Percentiles rank a stretch among this genome's conserved stretches.
phyloP scores from a whole-genome alignment of 2,113 vertebrate genomes.

The Pachycephala philippinensis region DNA sequence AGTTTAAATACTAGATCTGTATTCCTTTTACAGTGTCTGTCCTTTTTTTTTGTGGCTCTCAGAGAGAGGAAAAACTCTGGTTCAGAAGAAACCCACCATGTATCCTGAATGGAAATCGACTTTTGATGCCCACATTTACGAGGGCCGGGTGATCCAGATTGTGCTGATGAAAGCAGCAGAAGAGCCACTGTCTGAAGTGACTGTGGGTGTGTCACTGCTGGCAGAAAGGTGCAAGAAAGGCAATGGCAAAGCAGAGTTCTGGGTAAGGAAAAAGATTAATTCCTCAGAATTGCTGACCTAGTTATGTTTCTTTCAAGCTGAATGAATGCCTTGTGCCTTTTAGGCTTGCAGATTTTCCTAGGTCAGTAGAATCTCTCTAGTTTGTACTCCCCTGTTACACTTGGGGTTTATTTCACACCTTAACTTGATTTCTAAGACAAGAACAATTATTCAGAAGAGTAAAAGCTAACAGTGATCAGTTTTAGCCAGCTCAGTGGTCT shows the following conservation, averaged over 20 bases:
- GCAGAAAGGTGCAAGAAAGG: slow-evolving; percentile 96
- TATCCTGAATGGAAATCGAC: slow-evolving; percentile 93
- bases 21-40: not conserved
- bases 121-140: slow-evolving; percentile 95
- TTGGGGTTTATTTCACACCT: not conserved
- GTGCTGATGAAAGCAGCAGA: slow-evolving; percentile 93
- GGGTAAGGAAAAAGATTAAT: slow-evolving; percentile 75
- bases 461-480: not conserved
- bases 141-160: slow-evolving; percentile 94
- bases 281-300: not conserved
- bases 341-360: not conserved
- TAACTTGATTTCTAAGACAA: not conserved
- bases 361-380: not conserved
- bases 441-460: not conserved
- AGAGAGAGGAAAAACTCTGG: slow-evolving; percentile 94
- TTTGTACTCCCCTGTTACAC: not conserved
- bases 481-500: not conserved
- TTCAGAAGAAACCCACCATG: slow-evolving; percentile 97
- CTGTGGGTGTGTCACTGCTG: slow-evolving; percentile 90
- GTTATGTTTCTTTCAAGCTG: not conserved
- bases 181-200: slow-evolving; percentile 89
- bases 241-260: slow-evolving; percentile 92
- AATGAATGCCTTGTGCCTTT: not conserved
- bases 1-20: not conserved
- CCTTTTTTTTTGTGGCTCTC: not conserved